Conservation (phyloP, 2,888 invertebrate genomes). For the Punctoribates punctum region DNA sequence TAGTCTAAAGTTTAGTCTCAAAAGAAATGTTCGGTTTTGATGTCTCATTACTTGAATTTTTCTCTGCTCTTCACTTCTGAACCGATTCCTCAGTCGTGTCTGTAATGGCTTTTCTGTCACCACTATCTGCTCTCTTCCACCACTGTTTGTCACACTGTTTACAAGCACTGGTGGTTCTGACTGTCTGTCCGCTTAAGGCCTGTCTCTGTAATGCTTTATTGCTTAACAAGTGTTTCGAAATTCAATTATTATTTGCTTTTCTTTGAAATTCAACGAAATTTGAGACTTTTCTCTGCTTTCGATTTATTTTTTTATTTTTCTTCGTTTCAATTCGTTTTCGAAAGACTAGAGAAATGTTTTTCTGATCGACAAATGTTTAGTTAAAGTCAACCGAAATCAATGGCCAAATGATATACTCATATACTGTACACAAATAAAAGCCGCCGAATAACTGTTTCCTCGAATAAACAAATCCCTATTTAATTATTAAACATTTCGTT, state of each 20-base stretch:
- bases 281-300: not conserved
- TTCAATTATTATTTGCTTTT: not conserved
- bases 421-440: too few species aligned
- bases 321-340: too few species aligned
- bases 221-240: constrained; percentile 22
- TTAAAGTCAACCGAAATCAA: too few species aligned
- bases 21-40: not conserved
- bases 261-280: constrained; percentile 1
- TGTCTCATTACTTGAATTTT: constrained; percentile 22
- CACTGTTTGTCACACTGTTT: not conserved
- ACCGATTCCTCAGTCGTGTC: not conserved
- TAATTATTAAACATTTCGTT: too few species aligned
- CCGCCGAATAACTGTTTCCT: too few species aligned
- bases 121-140: not conserved
- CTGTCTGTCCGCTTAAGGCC: not conserved
- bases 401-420: too few species aligned
- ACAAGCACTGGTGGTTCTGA: not conserved
- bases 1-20: not conserved
- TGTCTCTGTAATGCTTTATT: not conserved
- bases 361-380: too few species aligned
- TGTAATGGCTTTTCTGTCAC: constrained; percentile 8
- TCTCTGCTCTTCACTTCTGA: too few species aligned
- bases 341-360: too few species aligned
- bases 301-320: not conserved
- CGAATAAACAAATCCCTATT: too few species aligned